A percentile compares a stretch with the other conserved stretches of the same genome.
Conservation (phyloP, 2,888 invertebrate species). For the Euzophera pinguis region DNA sequence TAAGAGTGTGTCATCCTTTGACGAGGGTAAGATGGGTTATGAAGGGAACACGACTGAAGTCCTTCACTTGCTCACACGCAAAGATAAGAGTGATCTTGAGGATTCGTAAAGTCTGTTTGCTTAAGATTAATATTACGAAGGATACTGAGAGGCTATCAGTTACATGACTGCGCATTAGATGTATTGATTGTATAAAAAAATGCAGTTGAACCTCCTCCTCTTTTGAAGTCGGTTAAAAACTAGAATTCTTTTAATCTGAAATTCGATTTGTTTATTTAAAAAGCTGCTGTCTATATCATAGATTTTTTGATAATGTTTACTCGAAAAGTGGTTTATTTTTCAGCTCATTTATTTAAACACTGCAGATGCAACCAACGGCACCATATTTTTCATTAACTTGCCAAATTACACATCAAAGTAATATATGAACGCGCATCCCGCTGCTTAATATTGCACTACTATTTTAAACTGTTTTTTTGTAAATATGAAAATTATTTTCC, state of each 20-base stretch:
- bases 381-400: constrained; percentile 7
- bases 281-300: no score
- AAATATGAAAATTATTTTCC: not conserved
- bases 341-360: not conserved
- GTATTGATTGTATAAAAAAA: not conserved
- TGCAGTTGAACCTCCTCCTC: no score
- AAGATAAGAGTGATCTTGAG: constrained; percentile 24
- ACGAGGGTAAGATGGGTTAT: constrained; percentile 30
- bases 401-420: constrained; percentile 8
- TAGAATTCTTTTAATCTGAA: not conserved
- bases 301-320: not conserved
- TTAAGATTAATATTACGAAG: constrained; percentile 9
- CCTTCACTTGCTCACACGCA: constrained; percentile 28
- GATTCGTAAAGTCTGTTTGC: constrained; percentile 14
- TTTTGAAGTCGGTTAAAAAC: not conserved
- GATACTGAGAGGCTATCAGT: not conserved
- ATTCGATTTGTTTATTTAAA: not conserved
- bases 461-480: not conserved
- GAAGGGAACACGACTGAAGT: constrained; percentile 25
- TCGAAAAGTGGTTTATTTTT: not conserved
- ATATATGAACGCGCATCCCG: not conserved
- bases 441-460: constrained; percentile 1
- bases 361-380: constrained; percentile 4
- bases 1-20: constrained; percentile 29
- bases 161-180: not conserved